Percentiles rank a stretch among this genome's conserved stretches.
These are phyloP conservation scores for Dreissena polymorpha DNA, from an alignment of 1,140 invertebrate genomes.

Conservation along the genomic window DNA sequence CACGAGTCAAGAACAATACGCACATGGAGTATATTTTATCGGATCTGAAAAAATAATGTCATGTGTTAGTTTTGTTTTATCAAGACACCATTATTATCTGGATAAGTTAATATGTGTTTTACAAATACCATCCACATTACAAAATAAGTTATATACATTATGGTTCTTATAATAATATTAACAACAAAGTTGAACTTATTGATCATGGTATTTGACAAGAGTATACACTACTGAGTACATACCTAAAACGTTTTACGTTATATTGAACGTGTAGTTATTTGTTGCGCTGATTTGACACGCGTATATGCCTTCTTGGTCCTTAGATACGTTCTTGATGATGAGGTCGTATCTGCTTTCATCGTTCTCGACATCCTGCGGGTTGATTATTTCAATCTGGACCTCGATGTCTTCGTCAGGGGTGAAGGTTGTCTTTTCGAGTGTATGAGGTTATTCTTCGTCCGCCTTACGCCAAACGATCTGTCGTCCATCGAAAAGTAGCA, in stretches of 20 bases:
- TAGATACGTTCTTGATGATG: slow-evolving; percentile 41
- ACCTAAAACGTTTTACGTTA: slow-evolving; percentile 46
- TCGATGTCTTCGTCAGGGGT: slow-evolving; percentile 33
- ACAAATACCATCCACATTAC: no score
- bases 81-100: no score
- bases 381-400: slow-evolving; percentile 12
- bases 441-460: slow-evolving; percentile 32
- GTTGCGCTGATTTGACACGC: slow-evolving; percentile 44
- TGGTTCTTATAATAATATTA: no score
- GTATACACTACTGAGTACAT: neutral
- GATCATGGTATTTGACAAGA: no score
- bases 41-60: neutral
- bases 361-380: neutral
- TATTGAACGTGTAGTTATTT: slow-evolving; percentile 37
- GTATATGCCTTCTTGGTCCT: slow-evolving; percentile 26
- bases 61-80: neutral
- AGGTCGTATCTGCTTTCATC: slow-evolving; percentile 41
- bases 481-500: neutral
- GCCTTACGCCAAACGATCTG: slow-evolving; percentile 43
- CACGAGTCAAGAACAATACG: no score
- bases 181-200: no score
- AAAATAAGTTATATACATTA: no score
- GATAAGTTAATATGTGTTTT: no score
- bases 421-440: slow-evolving; percentile 25
- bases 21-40: neutral